Evolutionary conservation across 2,797 vertebrate species (phyloP), one percentile per base, ranked within the genome.

Genomic region (Muscicapa striata): DNA sequence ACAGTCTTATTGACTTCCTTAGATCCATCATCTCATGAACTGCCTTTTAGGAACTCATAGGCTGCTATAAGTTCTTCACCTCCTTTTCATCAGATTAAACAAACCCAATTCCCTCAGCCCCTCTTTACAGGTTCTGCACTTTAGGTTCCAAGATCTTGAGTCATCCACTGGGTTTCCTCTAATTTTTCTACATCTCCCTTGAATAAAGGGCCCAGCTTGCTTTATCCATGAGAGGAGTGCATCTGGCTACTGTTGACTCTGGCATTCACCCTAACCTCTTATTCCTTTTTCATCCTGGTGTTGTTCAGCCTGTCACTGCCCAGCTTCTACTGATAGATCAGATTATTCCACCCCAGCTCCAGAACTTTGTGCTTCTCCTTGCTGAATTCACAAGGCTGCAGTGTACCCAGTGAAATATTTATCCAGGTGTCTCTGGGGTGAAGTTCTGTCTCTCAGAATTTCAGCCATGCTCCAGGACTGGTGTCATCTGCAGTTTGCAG

Each of bases 191-290:
- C 9, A 36, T 40, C 1, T 4, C 7, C 4, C 16, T 45, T 73
- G 41, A 68, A 52, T 4, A 68, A 36, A 41, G 64, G 16, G 17
- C 22, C 5, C 27, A 75, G 9, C 27, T 67, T 94, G 40, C 45
- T 20, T 74, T 55, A 75, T 36, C 34, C 14, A 22, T 49, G 15
- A 45, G 14, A 76, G 32, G 7, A 92, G 8, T 13, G 59, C 34
- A 57, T 18, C 32, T 54, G 22, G 9, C 14, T 38, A 20, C 30
- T 64, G 4, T 26, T 55, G 15, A 40, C 10, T 64, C 49, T 49
- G 23, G 4, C 16, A 92, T 15, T 8, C 64, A 49, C 22, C 0
- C 1, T 34, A 80, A 61, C 0, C 2, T 52, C 46, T 52, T 30
- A 7, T 13, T 72, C 26, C 26, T 73, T 66, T 29, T 49, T 34